Conservation (phyloP, 2,113 vertebrate species). For the Oreochromis aureus region DNA sequence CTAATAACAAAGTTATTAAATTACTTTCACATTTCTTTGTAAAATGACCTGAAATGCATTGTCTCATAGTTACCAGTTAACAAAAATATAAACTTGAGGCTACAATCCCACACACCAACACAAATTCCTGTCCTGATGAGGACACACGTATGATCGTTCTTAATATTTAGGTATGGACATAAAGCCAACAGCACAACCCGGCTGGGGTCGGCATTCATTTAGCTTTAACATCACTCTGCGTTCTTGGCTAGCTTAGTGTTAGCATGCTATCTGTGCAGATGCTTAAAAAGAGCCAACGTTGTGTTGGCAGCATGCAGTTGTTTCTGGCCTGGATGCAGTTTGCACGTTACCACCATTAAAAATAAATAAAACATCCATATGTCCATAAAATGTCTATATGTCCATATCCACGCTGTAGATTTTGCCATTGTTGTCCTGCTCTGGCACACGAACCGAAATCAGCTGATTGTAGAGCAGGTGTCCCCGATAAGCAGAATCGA, state of each 20-base stretch:
- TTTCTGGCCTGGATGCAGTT: not conserved
- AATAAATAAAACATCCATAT: not conserved
- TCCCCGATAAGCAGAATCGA: not conserved
- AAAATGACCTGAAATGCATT: not conserved
- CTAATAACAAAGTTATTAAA: not conserved
- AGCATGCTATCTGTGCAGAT: not conserved
- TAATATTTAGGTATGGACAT: not conserved
- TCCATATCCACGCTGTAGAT: not conserved
- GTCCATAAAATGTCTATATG: not conserved
- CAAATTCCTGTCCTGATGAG: not conserved
- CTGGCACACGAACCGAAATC: not conserved
- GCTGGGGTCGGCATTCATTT: no score
- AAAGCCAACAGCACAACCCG: not conserved
- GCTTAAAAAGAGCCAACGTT: not conserved
- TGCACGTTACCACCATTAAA: not conserved
- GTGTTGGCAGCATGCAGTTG: not conserved
- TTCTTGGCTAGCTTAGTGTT: not conserved
- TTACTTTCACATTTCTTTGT: not conserved
- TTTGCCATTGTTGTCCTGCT: not conserved
- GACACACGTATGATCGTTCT: not conserved
- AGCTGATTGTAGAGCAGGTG: not conserved
- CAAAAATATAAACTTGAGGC: not conserved
- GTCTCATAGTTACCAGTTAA: not conserved
- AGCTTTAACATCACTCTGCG: not conserved
- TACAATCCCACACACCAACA: not conserved